phyloP scores from a whole-genome alignment of 2,113 vertebrate species.

The Phyllopteryx taeniolatus region DNA sequence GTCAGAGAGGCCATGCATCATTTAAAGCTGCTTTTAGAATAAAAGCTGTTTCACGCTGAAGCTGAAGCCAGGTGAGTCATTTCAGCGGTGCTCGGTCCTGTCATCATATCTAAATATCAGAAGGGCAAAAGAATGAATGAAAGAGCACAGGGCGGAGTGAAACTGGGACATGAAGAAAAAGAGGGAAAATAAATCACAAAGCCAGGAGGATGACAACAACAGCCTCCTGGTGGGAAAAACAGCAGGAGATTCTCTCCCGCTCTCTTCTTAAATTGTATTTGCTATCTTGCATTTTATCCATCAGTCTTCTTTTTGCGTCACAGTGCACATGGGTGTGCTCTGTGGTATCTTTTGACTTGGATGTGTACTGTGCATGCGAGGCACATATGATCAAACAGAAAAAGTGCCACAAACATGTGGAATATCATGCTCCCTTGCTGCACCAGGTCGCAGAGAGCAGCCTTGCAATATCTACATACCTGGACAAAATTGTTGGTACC shows the following conservation, averaged over 20 bases:
- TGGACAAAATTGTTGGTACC: neutral
- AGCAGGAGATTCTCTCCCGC: slow-evolving; percentile 53
- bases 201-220: slow-evolving; percentile 43
- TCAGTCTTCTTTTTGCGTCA: slow-evolving; percentile 14
- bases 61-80: slow-evolving; percentile 48
- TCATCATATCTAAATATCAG: slow-evolving; percentile 41
- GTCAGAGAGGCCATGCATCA: slow-evolving; percentile 43
- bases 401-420: slow-evolving; percentile 28
- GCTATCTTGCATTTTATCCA: slow-evolving; percentile 28
- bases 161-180: slow-evolving; percentile 59
- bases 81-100: slow-evolving; percentile 34
- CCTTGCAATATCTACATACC: neutral
- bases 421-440: slow-evolving; percentile 23
- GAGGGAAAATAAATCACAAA: slow-evolving; percentile 59
- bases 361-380: neutral
- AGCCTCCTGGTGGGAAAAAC: slow-evolving; percentile 61
- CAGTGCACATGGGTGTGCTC: slow-evolving; percentile 14
- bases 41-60: slow-evolving; percentile 30
- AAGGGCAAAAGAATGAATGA: slow-evolving; percentile 33
- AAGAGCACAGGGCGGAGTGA: slow-evolving; percentile 37
- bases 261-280: slow-evolving; percentile 30
- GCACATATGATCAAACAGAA: slow-evolving; percentile 22
- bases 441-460: slow-evolving; percentile 21
- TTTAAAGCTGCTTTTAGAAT: slow-evolving; percentile 51
- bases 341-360: slow-evolving; percentile 17